These are phyloP conservation scores for Circaetus gallicus DNA, from an alignment of 2,113 vertebrate genomes.

Conservation along the genomic window DNA sequence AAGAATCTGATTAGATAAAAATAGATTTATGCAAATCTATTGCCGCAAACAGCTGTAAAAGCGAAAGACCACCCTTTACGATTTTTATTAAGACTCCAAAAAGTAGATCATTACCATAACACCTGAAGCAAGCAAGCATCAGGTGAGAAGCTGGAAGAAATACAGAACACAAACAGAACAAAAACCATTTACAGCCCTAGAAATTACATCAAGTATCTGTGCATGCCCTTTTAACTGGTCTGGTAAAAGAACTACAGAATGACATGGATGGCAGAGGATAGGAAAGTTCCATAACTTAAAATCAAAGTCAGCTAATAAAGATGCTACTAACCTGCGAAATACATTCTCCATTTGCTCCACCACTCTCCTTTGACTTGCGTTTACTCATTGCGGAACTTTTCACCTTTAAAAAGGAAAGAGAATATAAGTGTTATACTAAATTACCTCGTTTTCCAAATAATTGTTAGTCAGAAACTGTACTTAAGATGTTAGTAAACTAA, in stretches of 20 bases:
- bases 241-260: not conserved
- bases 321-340: constrained; percentile 81
- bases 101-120: not conserved
- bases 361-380: constrained; percentile 75
- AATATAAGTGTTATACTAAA: not conserved
- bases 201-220: not conserved
- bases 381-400: constrained; percentile 72
- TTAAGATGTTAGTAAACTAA: no score
- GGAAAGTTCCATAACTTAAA: not conserved
- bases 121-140: not conserved
- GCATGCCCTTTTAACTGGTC: not conserved
- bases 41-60: not conserved
- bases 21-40: not conserved
- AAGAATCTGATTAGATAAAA: not conserved
- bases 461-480: not conserved
- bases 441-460: not conserved
- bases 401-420: not conserved
- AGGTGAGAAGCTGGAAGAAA: not conserved
- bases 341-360: constrained; percentile 69
- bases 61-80: not conserved
- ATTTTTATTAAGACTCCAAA: not conserved
- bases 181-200: not conserved
- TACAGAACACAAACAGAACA: not conserved
- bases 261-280: rapidly evolving
- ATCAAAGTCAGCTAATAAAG: not conserved